These are phyloP conservation scores for Episyrphus balteatus DNA, from an alignment of 1,140 invertebrate genomes.

Conservation along the genomic window DNA sequence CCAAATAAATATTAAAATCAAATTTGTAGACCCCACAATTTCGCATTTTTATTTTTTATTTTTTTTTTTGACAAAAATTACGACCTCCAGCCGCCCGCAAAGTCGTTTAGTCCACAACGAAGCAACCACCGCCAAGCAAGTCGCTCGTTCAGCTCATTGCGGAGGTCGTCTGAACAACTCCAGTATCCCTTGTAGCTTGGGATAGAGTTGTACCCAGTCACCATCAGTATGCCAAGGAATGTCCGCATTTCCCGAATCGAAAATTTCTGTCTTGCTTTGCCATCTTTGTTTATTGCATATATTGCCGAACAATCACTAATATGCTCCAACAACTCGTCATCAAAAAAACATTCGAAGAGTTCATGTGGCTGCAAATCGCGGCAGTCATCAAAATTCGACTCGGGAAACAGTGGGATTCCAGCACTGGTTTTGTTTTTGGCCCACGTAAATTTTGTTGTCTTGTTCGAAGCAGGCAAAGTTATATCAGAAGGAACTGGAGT, in stretches of 20 bases:
- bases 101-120: too few species aligned
- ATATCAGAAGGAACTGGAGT: background rate
- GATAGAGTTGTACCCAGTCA: slow-evolving; percentile 1
- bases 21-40: too few species aligned
- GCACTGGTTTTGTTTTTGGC: background rate
- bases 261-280: background rate
- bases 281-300: background rate
- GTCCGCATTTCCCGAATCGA: background rate
- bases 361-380: background rate
- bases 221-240: slow-evolving; percentile 3
- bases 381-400: slow-evolving; percentile 3
- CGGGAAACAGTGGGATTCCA: slow-evolving; percentile 3
- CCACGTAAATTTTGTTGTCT: slow-evolving; percentile 1
- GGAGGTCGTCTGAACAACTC: background rate
- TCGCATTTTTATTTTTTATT: too few species aligned
- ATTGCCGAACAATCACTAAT: background rate
- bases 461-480: background rate
- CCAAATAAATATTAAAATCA: too few species aligned
- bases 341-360: slow-evolving; percentile 3
- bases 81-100: too few species aligned
- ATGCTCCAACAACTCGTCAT: slow-evolving; percentile 1
- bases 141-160: too few species aligned
- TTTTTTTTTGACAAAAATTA: too few species aligned
- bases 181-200: background rate
- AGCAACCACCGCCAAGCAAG: too few species aligned